Conservation (phyloP, 92 coral and sea anemone species). For the Phenganax subtilis region DNA sequence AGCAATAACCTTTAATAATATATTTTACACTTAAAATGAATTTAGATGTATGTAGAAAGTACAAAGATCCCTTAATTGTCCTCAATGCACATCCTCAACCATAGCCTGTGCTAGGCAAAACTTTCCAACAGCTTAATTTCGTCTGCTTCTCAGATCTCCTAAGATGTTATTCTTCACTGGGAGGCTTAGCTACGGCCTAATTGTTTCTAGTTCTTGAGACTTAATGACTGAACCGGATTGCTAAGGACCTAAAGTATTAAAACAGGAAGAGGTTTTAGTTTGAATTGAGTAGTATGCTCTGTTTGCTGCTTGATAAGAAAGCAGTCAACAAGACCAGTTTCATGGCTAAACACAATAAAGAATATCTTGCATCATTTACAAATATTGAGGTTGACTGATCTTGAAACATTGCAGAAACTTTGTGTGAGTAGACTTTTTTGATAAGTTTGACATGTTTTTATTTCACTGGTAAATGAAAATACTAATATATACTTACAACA, state of each 20-base stretch:
- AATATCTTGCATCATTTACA: too few relatives aligned
- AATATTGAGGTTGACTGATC: too few relatives aligned
- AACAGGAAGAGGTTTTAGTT: neutral
- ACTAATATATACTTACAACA: neutral
- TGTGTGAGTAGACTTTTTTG: too few relatives aligned
- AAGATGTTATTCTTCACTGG: neutral
- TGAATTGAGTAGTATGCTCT: neutral
- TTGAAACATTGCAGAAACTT: too few relatives aligned
- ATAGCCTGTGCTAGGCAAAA: neutral
- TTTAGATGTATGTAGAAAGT: too few relatives aligned
- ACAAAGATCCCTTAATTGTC: neutral
- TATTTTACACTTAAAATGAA: too few relatives aligned
- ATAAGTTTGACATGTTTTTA: too few relatives aligned
- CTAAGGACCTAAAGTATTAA: slow-evolving; percentile 5
- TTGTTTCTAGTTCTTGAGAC: neutral
- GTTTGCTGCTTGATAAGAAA: neutral
- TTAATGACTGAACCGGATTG: slow-evolving; percentile 14
- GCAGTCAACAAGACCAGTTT: too few relatives aligned
- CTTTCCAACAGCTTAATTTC: slow-evolving; percentile 1
- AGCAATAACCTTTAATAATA: too few relatives aligned
- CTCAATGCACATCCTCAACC: neutral
- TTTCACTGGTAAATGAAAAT: neutral
- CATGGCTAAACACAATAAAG: too few relatives aligned
- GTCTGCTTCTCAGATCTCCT: neutral
- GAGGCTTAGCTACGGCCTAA: slow-evolving; percentile 7